Evolutionary conservation across 1,140 invertebrate genomes (phyloP).

Genomic region (Conus betulinus): DNA sequence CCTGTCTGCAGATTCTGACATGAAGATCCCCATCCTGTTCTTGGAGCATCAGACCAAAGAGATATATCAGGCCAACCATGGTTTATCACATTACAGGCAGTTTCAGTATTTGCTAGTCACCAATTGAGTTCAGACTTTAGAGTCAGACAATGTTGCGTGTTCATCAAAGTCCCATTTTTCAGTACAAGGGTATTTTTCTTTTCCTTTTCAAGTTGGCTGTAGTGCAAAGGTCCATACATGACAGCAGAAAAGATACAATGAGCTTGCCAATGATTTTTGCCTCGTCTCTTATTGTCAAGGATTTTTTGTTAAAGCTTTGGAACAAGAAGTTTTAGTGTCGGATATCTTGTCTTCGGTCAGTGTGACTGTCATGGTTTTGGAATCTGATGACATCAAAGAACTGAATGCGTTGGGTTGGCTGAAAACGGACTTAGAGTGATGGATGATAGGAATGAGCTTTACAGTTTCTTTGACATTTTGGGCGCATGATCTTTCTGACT

Average conservation of each 20-base stretch:
- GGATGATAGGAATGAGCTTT: background rate
- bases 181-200: background rate
- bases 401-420: background rate
- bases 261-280: constrained; percentile 11
- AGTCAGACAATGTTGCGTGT: background rate
- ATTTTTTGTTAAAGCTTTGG: background rate
- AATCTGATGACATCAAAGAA: constrained; percentile 19
- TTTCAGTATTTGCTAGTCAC: background rate
- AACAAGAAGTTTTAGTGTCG: background rate
- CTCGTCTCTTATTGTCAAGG: background rate
- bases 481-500: background rate
- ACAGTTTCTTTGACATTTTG: constrained; percentile 10
- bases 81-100: background rate
- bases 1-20: background rate
- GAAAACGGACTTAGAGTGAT: constrained; percentile 26
- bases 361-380: background rate
- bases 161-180: constrained; percentile 4
- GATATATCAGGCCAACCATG: background rate
- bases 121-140: constrained; percentile 1
- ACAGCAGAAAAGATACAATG: background rate
- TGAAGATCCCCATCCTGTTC: background rate
- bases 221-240: constrained; percentile 19
- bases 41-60: background rate
- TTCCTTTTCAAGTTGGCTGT: background rate
- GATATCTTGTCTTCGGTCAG: background rate